Base-by-base conservation (phyloP, 2,888 invertebrate genomes). In the Diaprepes abbreviatus region DNA sequence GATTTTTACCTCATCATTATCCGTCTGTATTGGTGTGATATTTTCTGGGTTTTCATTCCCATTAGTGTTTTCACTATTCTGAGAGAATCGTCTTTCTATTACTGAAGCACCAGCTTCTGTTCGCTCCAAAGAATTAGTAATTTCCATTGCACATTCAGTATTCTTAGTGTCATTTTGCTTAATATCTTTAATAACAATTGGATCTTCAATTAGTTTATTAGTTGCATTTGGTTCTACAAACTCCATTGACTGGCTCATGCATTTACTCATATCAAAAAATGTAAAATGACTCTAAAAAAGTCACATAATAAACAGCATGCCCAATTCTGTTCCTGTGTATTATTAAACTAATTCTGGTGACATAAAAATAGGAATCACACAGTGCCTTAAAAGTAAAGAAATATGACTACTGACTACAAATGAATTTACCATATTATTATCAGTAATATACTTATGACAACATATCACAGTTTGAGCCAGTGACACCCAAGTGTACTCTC, bases 401-500 rank as follows among this genome's bases (percentile, higher is more conserved):
- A n/a, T n/a, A n/a, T n/a, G n/a, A n/a, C n/a, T n/a, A n/a, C n/a
- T n/a, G n/a, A n/a, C n/a, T n/a, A n/a, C n/a, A 50, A 17, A 58
- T 45, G 10, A 45, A 69, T 77, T 58, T 81, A 83, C 83, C 78
- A 87, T 85, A 80, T 85, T 85, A 78, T 89, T 87, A 71, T 91
- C 89, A 6, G 86, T 83, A 75, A 92, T 88, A 77, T 90, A 88
- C 50, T 87, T 85, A 80, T 92, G 91, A 84, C 91, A 87, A 70
- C 88, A 86, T 1, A 89, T 84, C 55, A 93, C 82, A 62, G 90
- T 89, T 71, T 88, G 87, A 5, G 92, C 92, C 28, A 93, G 83
- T 54, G 90, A 87, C 12, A 87, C 76, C 93, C 93, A 93, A 38
- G 88, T 87, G 52, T 87, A 85, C 38, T 86, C 86, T 33, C 86